A percentile compares a stretch with the other conserved stretches of the same genome.
These are phyloP conservation scores for Seladonia tumulorum DNA, from an alignment of 2,888 invertebrate genomes.

Conservation along the genomic window DNA sequence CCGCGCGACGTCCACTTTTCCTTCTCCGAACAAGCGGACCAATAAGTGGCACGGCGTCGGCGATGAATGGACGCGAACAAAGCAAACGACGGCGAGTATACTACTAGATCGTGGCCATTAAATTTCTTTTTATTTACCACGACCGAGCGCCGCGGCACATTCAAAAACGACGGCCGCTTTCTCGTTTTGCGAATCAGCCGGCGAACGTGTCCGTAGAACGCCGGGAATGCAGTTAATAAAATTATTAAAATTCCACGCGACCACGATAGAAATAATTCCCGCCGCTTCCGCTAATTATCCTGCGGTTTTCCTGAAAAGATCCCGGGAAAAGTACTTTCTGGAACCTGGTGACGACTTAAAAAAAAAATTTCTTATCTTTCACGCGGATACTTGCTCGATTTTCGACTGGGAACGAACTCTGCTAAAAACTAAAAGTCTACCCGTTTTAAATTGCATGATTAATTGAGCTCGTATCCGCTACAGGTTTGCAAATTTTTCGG, in stretches of 20 bases:
- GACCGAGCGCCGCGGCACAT: neutral
- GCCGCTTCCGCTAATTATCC: neutral
- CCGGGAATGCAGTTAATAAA: neutral
- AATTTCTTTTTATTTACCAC: conserved; percentile 28
- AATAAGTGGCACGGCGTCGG: conserved; percentile 59
- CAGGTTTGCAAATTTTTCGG: no score
- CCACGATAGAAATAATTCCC: neutral
- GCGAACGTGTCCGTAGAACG: neutral
- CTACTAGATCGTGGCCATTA: conserved; percentile 33
- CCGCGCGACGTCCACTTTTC: conserved; percentile 65
- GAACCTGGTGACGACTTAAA: neutral
- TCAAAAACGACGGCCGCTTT: conserved; percentile 29
- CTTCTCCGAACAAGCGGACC: conserved; percentile 49
- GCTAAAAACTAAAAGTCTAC: no score
- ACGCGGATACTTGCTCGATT: no score
- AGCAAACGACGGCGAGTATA: conserved; percentile 14
- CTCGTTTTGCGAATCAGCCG: conserved; percentile 13
- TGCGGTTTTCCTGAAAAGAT: neutral
- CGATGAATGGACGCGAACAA: conserved; percentile 59
- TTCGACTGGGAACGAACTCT: no score
- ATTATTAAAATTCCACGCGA: neutral
- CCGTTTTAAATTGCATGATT: no score
- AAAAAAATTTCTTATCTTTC: no score
- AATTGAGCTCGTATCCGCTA: no score
- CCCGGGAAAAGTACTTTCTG: neutral